Conservation (phyloP, 2,888 invertebrate species). For the Sinodicranocentrus sp. region DNA sequence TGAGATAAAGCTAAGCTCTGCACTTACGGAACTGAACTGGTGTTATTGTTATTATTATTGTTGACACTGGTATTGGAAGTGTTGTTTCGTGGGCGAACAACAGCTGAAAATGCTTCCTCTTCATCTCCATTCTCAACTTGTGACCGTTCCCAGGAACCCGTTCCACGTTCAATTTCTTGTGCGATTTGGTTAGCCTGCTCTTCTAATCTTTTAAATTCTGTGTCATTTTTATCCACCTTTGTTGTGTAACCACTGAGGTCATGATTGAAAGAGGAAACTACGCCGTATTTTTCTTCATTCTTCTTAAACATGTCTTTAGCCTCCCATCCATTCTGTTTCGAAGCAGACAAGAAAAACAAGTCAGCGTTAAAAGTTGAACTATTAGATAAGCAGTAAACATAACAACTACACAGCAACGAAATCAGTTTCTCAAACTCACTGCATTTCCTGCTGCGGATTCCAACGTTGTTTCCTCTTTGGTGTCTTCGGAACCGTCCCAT, state of each 20-base stretch:
- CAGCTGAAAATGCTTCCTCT: constrained; percentile 91
- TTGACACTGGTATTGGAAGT: constrained; percentile 69
- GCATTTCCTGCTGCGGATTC: constrained; percentile 31
- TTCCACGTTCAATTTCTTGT: constrained; percentile 93
- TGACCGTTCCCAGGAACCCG: constrained; percentile 88
- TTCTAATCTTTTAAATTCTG: constrained; percentile 90
- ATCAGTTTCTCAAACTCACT: too few species aligned
- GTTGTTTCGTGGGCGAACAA: constrained; percentile 81
- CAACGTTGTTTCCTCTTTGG: constrained; percentile 46
- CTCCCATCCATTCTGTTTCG: constrained; percentile 95
- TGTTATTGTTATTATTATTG: constrained; percentile 72
- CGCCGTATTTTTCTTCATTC: constrained; percentile 94
- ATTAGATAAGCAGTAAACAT: too few species aligned
- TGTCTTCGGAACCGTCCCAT: constrained; percentile 83
- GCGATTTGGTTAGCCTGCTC: constrained; percentile 94
- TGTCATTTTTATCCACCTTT: constrained; percentile 89
- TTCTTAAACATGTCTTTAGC: constrained; percentile 97
- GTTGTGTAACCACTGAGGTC: constrained; percentile 95
- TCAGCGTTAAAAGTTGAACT: too few species aligned
- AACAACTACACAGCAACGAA: too few species aligned
- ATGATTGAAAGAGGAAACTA: constrained; percentile 94
- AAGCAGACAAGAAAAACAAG: too few species aligned
- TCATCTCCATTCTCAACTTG: constrained; percentile 96
- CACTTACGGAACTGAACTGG: constrained; percentile 63
- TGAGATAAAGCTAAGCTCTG: background rate